Evolutionary conservation across 2,797 vertebrate species (phyloP), one percentile per base, ranked within the genome.

Genomic region (Poecilia picta): DNA sequence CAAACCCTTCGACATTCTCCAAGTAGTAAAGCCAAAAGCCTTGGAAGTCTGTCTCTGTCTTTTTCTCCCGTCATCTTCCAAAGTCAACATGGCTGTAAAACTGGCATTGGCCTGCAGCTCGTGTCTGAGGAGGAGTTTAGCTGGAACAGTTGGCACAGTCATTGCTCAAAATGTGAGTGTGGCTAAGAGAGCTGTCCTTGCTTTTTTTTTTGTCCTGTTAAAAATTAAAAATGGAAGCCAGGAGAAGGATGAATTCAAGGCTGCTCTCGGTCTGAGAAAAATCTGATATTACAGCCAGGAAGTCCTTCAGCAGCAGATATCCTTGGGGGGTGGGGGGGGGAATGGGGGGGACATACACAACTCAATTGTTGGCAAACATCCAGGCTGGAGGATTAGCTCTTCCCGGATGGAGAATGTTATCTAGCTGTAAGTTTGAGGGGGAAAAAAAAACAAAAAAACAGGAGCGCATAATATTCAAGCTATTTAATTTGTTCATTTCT

Each of bases 301-400:
- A 80, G 89, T 89, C 89, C 89, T 93, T 89, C 86, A 88, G 73
- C 74, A 81, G 83, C 41, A 86, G 72, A 85, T 89, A 86, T 92
- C 90, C 88, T 91, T 86, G 79, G 86, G 51, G 20, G 82, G 78
- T 75, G 8, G 8, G 39, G 7, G 7, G 46, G 72, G n/a, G n/a
- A n/a, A n/a, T 75, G 8, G 8, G 39, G 7, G 7, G 46, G 72
- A n/a, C n/a, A 33, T 3, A 33, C 71, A 73, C 85, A 91, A 91
- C 89, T 90, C 64, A 73, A 36, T 76, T 68, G 85, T 76, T 91
- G 92, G 93, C 90, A 81, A 76, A 78, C 74, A 83, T 90, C 91
- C 94, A 94, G 83, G 57, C 74, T 47, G 57, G 74, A 87, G 89
- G 88, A 91, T 94, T 91, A 90, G 80, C 31, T 79, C 74, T 88